These are phyloP conservation scores for Laupala kohalensis DNA, from an alignment of 1,140 invertebrate species.

Conservation along the genomic window DNA sequence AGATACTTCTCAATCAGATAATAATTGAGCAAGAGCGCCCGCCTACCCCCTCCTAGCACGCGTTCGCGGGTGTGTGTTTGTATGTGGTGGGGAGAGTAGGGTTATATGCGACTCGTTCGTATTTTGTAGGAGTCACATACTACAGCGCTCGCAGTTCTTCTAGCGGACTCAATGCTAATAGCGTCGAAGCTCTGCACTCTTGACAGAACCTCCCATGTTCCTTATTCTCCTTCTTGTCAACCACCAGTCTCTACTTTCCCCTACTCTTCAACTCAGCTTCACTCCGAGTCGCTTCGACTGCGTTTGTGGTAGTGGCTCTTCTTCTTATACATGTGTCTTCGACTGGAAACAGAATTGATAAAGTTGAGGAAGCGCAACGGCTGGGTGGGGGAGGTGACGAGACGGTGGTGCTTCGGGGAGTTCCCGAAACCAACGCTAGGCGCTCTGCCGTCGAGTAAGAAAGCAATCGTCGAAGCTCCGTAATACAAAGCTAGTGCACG, in stretches of 20 bases:
- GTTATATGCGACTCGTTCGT: not conserved
- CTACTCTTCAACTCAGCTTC: no score
- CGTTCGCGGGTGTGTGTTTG: not conserved
- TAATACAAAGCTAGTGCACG: no score
- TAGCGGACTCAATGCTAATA: not conserved
- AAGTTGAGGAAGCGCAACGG: not conserved
- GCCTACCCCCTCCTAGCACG: not conserved
- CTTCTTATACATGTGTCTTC: not conserved
- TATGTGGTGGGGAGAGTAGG: not conserved
- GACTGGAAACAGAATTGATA: slow-evolving; percentile 4
- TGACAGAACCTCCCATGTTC: not conserved
- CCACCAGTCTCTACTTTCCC: not conserved
- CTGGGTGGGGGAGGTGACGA: not conserved
- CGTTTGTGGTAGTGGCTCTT: not conserved
- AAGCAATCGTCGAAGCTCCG: no score
- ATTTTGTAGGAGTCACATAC: not conserved
- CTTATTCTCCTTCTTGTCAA: not conserved
- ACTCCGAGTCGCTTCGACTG: not conserved
- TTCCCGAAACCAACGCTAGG: not conserved
- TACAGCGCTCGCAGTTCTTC: no score
- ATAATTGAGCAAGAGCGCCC: slow-evolving; percentile 20
- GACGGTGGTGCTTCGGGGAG: not conserved
- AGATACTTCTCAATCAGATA: slow-evolving; percentile 27
- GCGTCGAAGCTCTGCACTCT: not conserved
- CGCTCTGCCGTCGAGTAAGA: not conserved